Percentiles rank a stretch among this genome's conserved stretches.
Evolutionary conservation across 2,797 vertebrate species (phyloP).

Genomic region (Pangasius sanitwongsei): DNA sequence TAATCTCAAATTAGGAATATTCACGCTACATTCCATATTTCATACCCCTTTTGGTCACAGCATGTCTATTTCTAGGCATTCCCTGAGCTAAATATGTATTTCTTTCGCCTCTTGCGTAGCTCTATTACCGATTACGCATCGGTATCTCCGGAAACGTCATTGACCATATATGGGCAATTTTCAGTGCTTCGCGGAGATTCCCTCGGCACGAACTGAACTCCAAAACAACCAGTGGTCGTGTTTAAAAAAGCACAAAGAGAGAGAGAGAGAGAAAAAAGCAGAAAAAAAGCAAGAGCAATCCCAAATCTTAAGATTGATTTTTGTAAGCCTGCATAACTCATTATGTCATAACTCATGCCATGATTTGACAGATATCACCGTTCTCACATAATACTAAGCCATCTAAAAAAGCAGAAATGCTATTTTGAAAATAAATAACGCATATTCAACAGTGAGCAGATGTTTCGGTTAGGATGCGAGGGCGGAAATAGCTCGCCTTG

Average conservation of each 20-base stretch:
- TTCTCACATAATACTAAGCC: not conserved
- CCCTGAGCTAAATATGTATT: slow-evolving; percentile 44
- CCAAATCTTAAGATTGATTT: too few relatives aligned
- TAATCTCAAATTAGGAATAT: not conserved
- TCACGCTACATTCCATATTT: not conserved
- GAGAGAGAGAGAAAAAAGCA: not conserved
- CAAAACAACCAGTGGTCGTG: not conserved
- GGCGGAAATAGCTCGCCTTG: slow-evolving; percentile 24
- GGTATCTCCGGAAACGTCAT: slow-evolving; percentile 72
- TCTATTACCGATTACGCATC: slow-evolving; percentile 56
- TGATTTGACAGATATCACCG: not conserved
- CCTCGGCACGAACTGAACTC: not conserved
- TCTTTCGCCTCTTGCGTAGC: slow-evolving; percentile 36
- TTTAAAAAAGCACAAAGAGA: not conserved
- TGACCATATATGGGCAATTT: slow-evolving; percentile 67
- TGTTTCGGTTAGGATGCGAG: not conserved
- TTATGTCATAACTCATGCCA: not conserved
- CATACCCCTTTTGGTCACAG: not conserved
- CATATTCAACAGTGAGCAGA: not conserved
- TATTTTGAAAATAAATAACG: not conserved
- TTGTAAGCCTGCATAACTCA: not conserved
- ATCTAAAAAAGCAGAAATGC: not conserved
- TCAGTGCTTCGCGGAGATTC: slow-evolving; percentile 24
- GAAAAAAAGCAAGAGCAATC: too few relatives aligned
- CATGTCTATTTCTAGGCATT: slow-evolving; percentile 38